Evolutionary conservation across 2,113 vertebrate species (phyloP).

Genomic region (Phyllostomus discolor): DNA sequence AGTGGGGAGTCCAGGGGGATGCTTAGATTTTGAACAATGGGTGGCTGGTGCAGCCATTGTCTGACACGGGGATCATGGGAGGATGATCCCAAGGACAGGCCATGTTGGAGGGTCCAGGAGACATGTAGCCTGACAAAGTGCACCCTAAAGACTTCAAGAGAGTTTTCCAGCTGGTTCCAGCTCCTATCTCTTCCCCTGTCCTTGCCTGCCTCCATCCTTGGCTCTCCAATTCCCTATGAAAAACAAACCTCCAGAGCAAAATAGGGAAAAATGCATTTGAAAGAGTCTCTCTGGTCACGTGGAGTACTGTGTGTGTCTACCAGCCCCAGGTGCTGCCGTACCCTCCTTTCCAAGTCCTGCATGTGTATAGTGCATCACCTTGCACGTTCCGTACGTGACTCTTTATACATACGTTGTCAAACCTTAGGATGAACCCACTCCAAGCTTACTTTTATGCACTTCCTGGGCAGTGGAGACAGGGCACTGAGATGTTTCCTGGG

Average conservation of each 20-base stretch:
- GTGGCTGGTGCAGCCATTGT: background rate
- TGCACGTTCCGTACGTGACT: background rate
- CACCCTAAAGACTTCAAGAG: background rate
- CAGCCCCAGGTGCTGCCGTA: accelerated
- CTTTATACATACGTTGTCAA: background rate
- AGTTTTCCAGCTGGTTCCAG: background rate
- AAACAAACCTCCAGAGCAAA: background rate
- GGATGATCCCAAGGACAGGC: background rate
- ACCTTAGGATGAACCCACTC: background rate
- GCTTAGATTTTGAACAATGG: background rate
- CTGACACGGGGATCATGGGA: background rate
- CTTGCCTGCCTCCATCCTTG: background rate
- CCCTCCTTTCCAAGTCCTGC: background rate
- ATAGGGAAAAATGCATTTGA: background rate
- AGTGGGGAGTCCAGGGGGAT: background rate
- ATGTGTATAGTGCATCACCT: accelerated
- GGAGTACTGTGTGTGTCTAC: background rate
- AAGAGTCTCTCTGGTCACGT: background rate
- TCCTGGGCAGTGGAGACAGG: background rate
- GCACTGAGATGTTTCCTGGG: background rate
- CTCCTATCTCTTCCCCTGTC: background rate
- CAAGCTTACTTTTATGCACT: background rate
- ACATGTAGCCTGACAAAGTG: background rate
- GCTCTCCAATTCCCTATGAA: background rate
- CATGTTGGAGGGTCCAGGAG: background rate